Evolutionary conservation across 2,888 invertebrate species (phyloP), one percentile per base, ranked within the genome.

Genomic region (Blera fallax): DNA sequence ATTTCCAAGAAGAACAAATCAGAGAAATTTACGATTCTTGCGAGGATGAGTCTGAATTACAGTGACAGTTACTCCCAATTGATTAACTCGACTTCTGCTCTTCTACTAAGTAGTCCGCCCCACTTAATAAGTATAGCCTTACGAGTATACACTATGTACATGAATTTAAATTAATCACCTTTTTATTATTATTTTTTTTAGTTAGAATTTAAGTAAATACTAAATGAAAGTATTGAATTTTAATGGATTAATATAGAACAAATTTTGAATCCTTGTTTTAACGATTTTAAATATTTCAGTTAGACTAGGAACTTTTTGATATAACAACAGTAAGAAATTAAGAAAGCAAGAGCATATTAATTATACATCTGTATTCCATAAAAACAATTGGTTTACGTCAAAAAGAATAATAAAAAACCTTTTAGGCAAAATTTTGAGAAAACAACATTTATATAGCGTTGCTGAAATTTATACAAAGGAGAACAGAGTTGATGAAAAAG

Each of bases 371-470:
- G 24, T 37, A 72, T 16, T 24, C n/a, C 24, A 11, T 65, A 32
- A 48, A 65, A 29, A 27, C 24, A 11, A 18, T 34, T n/a, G 18
- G 16, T 21, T 40, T 48, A 65, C 8, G 45, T 54, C 8, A 14
- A 54, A 80, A 52, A 48, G n/a, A 14, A 81, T 37, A 62, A 64
- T n/a, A 34, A n/a, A 81, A 69, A 67, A 81, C 40, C 60, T 54
- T 60, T 54, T 40, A 40, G 67, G 80, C 69, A 6, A 45, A 74
- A 37, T 32, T 81, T 56, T 58, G 54, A 74, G 56, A 62, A 81
- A 81, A 76, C 76, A 81, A 76, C 69, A 74, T 81, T 81, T 74
- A 81, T 64, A 56, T 80, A 81, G 52, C 67, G 60, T 69, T 67
- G 67, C 18, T 69, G 65, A 74, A 81, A 60, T 69, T 67, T 74